Base-by-base conservation (phyloP, 2,113 vertebrate species). In the Epinephelus moara region DNA sequence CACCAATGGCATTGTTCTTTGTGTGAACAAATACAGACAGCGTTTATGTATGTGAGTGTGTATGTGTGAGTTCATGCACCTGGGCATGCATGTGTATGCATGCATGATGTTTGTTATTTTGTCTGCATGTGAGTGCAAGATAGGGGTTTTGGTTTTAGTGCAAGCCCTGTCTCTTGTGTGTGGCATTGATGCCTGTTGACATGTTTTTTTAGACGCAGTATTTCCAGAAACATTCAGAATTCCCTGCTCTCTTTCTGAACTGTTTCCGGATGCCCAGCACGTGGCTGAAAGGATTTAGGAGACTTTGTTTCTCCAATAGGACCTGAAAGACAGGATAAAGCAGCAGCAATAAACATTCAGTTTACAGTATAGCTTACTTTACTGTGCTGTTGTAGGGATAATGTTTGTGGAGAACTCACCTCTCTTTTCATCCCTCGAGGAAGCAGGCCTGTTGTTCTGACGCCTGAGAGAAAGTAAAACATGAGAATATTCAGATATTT, bases 161-260 rank as follows among this genome's bases (percentile, higher is more conserved):
- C 67, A 84, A 88, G 86, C 85, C 89, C 69, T 76, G 70, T 86
- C 23, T 70, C 53, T 70, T 42, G 57, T 80, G 70, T 67, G 25
- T 45, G 11, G 33, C 74, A 15, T 68, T 6, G 2, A 14, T 14
- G 21, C 45, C 10, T 18, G 40, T 64, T 25, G 12, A 42, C 18
- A 3, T 15, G 1, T 45, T 62, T 94, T 45, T 64, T 94, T 89
- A 96, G 66, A 96, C 94, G 33, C 95, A 96, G 85, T 96, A 96
- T 83, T 96, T 96, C 95, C 95, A 95, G 92, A 96, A 96, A 84
- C 95, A 96, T 45, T 96, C 94, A 0, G 94, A 73, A 42, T 90
- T 94, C 57, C 91, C 91, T 0, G 79, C 84, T 84, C 95, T 93
- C 93, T 95, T 95, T 82, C 92, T 91, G 81, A 93, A 94, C 75